A percentile compares a stretch with the other conserved stretches of the same genome.
Conservation (phyloP, 1,140 invertebrate species). For the Drosophila baimaii region DNA sequence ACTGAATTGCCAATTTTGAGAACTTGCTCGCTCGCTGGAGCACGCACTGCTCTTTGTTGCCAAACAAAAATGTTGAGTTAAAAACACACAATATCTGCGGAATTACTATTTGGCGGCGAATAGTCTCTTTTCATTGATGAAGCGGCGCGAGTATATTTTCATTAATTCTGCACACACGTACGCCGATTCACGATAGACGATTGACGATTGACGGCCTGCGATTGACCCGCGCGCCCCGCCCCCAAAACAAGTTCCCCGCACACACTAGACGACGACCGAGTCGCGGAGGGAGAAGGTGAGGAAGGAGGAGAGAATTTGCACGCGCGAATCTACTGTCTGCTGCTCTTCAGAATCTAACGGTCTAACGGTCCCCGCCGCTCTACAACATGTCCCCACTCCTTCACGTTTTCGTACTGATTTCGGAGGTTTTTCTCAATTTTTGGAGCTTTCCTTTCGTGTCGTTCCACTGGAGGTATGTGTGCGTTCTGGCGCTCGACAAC, state of each 20-base stretch:
- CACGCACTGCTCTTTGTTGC: constrained; percentile 33
- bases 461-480: constrained; percentile 7
- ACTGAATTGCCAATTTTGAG: constrained; percentile 8
- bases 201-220: constrained; percentile 20
- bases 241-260: constrained; percentile 49
- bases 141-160: constrained; percentile 50
- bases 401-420: constrained; percentile 20
- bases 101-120: constrained; percentile 28
- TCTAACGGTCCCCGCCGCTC: constrained; percentile 28
- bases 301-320: constrained; percentile 30
- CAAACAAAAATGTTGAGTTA: constrained; percentile 26
- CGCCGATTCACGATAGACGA: constrained; percentile 20
- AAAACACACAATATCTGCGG: constrained; percentile 33
- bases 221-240: constrained; percentile 42
- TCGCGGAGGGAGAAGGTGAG: background rate
- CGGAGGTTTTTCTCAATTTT: background rate
- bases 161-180: constrained; percentile 64
- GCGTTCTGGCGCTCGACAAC: constrained; percentile 1
- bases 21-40: background rate
- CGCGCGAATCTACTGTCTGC: constrained; percentile 42
- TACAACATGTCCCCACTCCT: constrained; percentile 59
- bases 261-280: constrained; percentile 3
- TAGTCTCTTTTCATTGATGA: constrained; percentile 56
- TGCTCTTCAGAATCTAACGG: constrained; percentile 27
- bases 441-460: background rate